These are phyloP conservation scores for Pampus argenteus DNA, from an alignment of 2,797 vertebrate species.

Conservation along the genomic window DNA sequence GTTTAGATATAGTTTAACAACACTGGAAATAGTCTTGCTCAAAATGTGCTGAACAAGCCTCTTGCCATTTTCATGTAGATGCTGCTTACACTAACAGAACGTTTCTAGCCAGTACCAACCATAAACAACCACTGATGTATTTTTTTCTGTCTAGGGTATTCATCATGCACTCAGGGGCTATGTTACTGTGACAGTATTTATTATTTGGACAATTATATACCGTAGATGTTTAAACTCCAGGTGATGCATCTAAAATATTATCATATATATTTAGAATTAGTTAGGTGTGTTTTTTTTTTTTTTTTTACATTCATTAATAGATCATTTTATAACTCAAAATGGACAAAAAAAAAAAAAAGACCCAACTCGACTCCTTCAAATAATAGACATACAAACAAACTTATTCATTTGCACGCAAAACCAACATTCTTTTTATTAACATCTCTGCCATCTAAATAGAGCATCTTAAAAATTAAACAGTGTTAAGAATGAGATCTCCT, in stretches of 20 bases:
- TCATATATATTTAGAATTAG: constrained; percentile 47
- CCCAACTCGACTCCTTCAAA: constrained; percentile 38
- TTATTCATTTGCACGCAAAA: constrained; percentile 56
- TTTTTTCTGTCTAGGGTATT: constrained; percentile 29
- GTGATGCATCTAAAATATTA: constrained; percentile 51
- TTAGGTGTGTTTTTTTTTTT: constrained; percentile 7
- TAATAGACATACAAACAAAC: constrained; percentile 52
- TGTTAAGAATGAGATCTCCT: constrained; percentile 73
- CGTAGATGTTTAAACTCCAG: constrained; percentile 40
- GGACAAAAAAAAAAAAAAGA: constrained; percentile 27
- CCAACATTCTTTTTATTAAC: constrained; percentile 70
- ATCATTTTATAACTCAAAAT: constrained; percentile 49
- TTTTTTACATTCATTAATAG: constrained; percentile 74
- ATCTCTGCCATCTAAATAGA: constrained; percentile 72
- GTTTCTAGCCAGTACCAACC: constrained; percentile 11
- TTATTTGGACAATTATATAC: constrained; percentile 61
- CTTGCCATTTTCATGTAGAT: constrained; percentile 14
- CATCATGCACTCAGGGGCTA: constrained; percentile 32
- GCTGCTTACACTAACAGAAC: constrained; percentile 1
- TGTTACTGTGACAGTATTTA: constrained; percentile 57
- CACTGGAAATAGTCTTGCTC: background rate
- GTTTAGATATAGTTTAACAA: constrained; percentile 5
- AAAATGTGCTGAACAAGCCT: background rate
- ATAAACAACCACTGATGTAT: constrained; percentile 14
- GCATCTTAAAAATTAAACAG: constrained; percentile 70